A percentile compares a stretch with the other conserved stretches of the same genome.
Evolutionary conservation across 2,888 invertebrate genomes (phyloP).

Genomic region (Ichneumoninae sp.): DNA sequence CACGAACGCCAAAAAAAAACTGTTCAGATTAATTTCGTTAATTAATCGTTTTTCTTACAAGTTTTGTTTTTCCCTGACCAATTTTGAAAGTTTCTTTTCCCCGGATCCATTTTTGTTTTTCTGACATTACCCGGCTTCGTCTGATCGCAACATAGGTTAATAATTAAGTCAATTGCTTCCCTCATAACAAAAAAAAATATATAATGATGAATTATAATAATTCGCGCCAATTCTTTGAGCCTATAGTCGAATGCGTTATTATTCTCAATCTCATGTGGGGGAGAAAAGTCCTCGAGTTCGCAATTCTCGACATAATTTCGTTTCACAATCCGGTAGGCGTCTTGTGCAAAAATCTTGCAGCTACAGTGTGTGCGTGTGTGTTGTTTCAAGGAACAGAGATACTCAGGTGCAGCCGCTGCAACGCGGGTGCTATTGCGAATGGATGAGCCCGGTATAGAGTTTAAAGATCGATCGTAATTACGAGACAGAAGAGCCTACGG

Average conservation of each 20-base stretch:
- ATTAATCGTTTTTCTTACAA: too few species aligned
- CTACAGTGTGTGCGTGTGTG: constrained; percentile 7
- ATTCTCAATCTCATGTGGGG: constrained; percentile 23
- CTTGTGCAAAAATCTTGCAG: constrained; percentile 38
- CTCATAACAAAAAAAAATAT: constrained; percentile 6
- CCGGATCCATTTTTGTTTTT: too few species aligned
- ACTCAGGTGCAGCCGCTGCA: constrained; percentile 34
- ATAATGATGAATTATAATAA: constrained; percentile 28
- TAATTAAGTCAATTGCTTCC: constrained; percentile 14
- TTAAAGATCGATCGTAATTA: constrained; percentile 69
- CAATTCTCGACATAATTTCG: constrained; percentile 47
- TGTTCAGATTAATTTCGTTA: too few species aligned
- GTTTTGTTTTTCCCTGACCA: too few species aligned
- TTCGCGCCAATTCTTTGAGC: constrained; percentile 30
- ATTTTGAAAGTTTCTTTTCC: too few species aligned
- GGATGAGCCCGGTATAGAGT: constrained; percentile 46
- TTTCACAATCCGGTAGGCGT: constrained; percentile 48
- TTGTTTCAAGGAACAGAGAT: constrained; percentile 36
- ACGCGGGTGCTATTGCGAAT: constrained; percentile 58
- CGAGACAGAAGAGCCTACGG: constrained; percentile 44
- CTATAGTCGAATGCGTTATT: constrained; percentile 3
- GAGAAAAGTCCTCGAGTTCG: constrained; percentile 15
- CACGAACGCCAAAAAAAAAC: too few species aligned
- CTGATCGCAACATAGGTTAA: background rate
- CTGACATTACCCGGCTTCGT: too few species aligned